Conservation (phyloP, 2,797 vertebrate genomes). For the Amazona ochrocephala region DNA sequence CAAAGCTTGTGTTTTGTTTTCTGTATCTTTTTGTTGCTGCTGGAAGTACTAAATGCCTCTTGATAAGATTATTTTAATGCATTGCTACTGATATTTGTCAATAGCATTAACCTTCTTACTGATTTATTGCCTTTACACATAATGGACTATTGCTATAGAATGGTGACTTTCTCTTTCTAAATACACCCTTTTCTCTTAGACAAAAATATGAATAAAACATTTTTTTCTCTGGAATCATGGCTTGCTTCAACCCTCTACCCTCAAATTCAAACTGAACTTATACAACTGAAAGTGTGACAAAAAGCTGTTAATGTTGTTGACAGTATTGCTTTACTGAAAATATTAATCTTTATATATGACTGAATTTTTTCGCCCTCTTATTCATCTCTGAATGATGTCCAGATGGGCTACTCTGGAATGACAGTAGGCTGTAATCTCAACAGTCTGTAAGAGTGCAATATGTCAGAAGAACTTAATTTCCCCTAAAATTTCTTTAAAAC, state of each 20-base stretch:
- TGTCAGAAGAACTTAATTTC: not conserved
- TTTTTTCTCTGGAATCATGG: not conserved
- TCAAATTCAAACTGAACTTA: not conserved
- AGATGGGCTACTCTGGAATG: not conserved
- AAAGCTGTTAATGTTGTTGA: slow-evolving; percentile 15
- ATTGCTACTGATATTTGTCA: not conserved
- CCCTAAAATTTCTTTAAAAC: not conserved
- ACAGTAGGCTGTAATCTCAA: not conserved
- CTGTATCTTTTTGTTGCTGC: not conserved
- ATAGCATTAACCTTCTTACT: not conserved
- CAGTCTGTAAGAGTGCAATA: not conserved
- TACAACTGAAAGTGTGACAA: not conserved
- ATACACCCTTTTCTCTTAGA: not conserved
- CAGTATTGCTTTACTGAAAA: not conserved
- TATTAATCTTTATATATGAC: slow-evolving; percentile 9
- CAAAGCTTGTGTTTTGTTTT: not conserved
- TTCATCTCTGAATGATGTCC: not conserved
- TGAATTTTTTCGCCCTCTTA: not conserved
- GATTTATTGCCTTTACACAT: not conserved
- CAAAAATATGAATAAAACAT: not conserved
- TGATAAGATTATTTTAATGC: not conserved
- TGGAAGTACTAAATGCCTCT: not conserved
- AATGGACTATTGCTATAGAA: not conserved
- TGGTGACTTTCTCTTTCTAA: not conserved
- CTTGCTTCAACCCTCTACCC: not conserved